These are phyloP conservation scores for Syngnathus typhle DNA, from an alignment of 2,113 vertebrate species.

Conservation along the genomic window DNA sequence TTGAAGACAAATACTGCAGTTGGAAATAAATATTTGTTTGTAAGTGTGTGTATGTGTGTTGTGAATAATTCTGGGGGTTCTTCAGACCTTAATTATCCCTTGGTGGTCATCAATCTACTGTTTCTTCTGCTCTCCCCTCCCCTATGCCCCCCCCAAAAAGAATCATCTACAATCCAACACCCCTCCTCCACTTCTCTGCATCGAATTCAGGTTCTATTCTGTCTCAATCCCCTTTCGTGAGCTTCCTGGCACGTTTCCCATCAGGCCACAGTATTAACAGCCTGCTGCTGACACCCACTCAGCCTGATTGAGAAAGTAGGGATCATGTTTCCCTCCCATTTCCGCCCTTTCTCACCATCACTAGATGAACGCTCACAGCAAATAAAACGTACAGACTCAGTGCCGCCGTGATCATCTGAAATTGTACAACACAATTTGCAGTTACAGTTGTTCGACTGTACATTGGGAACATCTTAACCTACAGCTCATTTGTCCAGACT, in stretches of 20 bases:
- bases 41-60: slow-evolving; percentile 11
- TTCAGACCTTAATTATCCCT: slow-evolving; percentile 45
- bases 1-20: slow-evolving; percentile 32
- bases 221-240: slow-evolving; percentile 49
- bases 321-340: slow-evolving; percentile 45
- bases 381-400: slow-evolving; percentile 16
- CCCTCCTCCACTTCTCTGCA: slow-evolving; percentile 7
- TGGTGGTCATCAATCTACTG: slow-evolving; percentile 17
- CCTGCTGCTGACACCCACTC: slow-evolving; percentile 55
- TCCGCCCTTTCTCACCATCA: slow-evolving; percentile 29
- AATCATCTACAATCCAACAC: slow-evolving; percentile 4
- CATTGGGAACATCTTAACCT: too few species aligned
- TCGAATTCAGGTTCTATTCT: slow-evolving; percentile 37
- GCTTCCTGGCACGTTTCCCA: slow-evolving; percentile 59
- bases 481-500: slow-evolving; percentile 1
- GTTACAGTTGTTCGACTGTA: too few species aligned
- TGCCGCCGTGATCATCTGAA: slow-evolving; percentile 4
- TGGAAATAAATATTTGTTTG: slow-evolving; percentile 20
- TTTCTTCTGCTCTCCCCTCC: slow-evolving; percentile 9
- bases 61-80: slow-evolving; percentile 36
- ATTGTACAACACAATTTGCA: neutral
- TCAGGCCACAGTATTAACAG: slow-evolving; percentile 56
- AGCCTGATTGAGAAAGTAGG: slow-evolving; percentile 38
- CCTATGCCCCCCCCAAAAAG: slow-evolving; percentile 16
- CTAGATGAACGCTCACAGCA: slow-evolving; percentile 5